Percentiles rank a stretch among this genome's conserved stretches.
Conservation (phyloP, 2,113 vertebrate genomes). For the Malurus cyaneus region DNA sequence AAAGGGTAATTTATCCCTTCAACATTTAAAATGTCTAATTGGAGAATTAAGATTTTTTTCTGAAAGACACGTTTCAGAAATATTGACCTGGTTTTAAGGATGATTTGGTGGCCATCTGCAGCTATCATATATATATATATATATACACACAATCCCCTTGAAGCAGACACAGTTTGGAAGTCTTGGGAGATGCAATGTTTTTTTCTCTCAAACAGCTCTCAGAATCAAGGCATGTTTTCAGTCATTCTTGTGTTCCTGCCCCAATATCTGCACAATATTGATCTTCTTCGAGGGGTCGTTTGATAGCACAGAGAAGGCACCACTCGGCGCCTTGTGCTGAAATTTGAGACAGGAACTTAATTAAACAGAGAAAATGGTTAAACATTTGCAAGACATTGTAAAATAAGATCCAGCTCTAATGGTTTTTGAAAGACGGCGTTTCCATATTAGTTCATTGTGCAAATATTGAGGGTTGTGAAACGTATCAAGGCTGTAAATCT, state of each 20-base stretch:
- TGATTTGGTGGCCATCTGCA: neutral
- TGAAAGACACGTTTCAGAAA: neutral
- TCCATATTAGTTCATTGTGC: neutral
- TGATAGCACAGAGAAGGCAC: neutral
- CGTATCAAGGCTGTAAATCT: neutral
- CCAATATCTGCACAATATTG: neutral
- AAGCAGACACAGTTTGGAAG: neutral
- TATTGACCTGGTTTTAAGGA: neutral
- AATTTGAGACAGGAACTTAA: neutral
- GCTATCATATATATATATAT: neutral
- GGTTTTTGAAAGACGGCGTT: neutral
- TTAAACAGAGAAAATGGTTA: neutral
- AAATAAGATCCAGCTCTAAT: neutral
- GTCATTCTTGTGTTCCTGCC: neutral
- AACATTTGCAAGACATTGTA: neutral
- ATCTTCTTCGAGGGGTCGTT: neutral
- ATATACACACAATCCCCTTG: neutral
- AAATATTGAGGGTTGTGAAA: neutral
- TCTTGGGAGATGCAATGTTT: neutral
- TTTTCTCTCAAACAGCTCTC: neutral
- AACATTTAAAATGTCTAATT: neutral
- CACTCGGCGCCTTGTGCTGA: neutral
- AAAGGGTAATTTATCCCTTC: neutral
- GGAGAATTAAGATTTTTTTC: neutral
- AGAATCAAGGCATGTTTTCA: neutral